A percentile compares a stretch with the other conserved stretches of the same genome.
Evolutionary conservation across 2,888 invertebrate genomes (phyloP).

Genomic region (Lissocephala sabroskyi): DNA sequence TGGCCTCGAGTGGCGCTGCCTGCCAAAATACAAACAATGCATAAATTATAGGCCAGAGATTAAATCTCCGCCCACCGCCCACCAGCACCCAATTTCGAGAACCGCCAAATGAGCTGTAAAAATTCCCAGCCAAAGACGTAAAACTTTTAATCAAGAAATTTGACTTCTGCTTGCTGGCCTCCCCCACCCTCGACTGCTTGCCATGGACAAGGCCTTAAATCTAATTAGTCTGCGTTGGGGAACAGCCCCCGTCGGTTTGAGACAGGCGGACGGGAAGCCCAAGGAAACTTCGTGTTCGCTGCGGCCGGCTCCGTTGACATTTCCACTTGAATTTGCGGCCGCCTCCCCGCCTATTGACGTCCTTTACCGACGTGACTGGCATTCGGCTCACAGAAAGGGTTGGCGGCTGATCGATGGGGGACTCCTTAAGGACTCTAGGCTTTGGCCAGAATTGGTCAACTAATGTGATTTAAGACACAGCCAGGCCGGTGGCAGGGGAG

Average conservation of each 20-base stretch:
- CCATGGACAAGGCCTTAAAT: slow-evolving; percentile 27
- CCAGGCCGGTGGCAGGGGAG: not conserved
- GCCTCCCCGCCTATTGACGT: not conserved
- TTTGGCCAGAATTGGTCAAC: slow-evolving; percentile 40
- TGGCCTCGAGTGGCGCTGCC: slow-evolving; percentile 38
- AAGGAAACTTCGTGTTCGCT: not conserved
- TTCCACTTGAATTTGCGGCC: slow-evolving; percentile 14
- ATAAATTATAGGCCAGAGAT: slow-evolving; percentile 45
- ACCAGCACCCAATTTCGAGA: not conserved
- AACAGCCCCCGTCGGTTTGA: slow-evolving; percentile 14
- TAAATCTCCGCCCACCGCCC: slow-evolving; percentile 18
- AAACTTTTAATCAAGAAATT: slow-evolving; percentile 51
- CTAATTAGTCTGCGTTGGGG: slow-evolving; percentile 46
- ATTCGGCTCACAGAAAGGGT: not conserved
- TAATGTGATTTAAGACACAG: slow-evolving; percentile 39
- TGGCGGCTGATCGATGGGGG: too few relatives aligned
- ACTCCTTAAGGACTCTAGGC: too few relatives aligned
- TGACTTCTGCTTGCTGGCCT: slow-evolving; percentile 17
- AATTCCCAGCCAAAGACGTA: slow-evolving; percentile 33
- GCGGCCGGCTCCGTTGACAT: slow-evolving; percentile 51
- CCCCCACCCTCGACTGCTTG: slow-evolving; percentile 10
- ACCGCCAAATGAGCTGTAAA: slow-evolving; percentile 50
- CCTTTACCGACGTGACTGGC: not conserved
- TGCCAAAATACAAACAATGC: slow-evolving; percentile 50
- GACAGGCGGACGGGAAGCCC: too few relatives aligned